Evolutionary conservation across 2,888 invertebrate species (phyloP), one percentile per base, ranked within the genome.

Genomic region (Acanthosoma haemorrhoidale): DNA sequence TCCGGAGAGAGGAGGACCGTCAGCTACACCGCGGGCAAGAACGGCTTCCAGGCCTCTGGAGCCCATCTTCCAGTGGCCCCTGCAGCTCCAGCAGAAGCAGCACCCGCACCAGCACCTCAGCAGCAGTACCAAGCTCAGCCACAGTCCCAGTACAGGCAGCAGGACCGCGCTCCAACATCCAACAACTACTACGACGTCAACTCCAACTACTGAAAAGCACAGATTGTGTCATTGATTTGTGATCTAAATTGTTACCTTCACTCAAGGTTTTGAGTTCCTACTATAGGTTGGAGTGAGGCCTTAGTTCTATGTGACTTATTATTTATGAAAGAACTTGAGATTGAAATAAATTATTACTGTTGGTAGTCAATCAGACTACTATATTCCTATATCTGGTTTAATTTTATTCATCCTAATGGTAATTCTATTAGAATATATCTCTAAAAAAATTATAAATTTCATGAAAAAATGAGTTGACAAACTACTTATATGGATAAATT

Each of bases 1-100:
- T 87, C 84, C 41, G 93, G 93, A 36, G 86, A 91, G 79, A 86
- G 88, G 77, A 87, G 89, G 76, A 92, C 91, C 29, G 87, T 93
- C 77, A 86, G 86, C 75, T 94, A 92, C 80, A 88, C 92, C 9
- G 93, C 93, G 36, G 93, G 92, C 77, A 92, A 92, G 81, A 87
- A 91, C 79, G 92, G 88, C 76, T 85, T 77, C 75, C 74, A 74
- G 83, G 92, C 92, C 8, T 83, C 83, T 60, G 93, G 93, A 32
- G 93, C 92, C 77, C 90, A 91, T 79, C 84, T 91, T 13, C 77
- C 77, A 15, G 75, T 73, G n/a, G 77, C 78, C 25, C 77, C 77
- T 36, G 75, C 71, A 64, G 76, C 74, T 63, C 70, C 73, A 73
- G 43, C 69, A 51, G 25, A 60, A 58, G 39, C 63, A 34, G 70